Evolutionary conservation across 2,113 vertebrate genomes (phyloP).

Genomic region (Poeciliopsis turrubarensis): DNA sequence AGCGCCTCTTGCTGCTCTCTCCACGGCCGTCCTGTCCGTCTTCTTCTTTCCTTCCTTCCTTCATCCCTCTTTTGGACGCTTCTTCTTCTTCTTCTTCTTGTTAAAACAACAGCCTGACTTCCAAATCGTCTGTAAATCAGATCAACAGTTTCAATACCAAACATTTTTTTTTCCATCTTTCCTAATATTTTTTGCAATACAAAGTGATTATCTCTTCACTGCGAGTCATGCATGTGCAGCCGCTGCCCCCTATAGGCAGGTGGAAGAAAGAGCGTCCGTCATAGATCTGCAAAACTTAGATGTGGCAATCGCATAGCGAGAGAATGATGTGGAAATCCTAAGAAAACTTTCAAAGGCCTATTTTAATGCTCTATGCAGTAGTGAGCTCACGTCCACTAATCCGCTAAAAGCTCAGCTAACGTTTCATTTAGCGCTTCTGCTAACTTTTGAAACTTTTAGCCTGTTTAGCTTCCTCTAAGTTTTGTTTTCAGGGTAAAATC

Average conservation of each 20-base stretch:
- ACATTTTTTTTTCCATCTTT: not conserved
- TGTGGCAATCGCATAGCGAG: not conserved
- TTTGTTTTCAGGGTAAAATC: too few species aligned
- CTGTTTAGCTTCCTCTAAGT: too few species aligned
- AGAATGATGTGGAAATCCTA: not conserved
- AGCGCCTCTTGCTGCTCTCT: slow-evolving; percentile 23
- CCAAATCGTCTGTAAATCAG: not conserved
- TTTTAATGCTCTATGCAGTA: too few species aligned
- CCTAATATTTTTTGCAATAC: not conserved
- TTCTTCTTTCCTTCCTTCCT: slow-evolving; percentile 26
- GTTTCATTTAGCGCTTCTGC: too few species aligned
- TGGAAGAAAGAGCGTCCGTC: not conserved
- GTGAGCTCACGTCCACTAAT: too few species aligned
- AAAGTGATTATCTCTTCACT: too few species aligned
- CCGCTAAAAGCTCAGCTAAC: too few species aligned
- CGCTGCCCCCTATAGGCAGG: not conserved
- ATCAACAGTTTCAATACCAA: not conserved
- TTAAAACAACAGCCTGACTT: not conserved
- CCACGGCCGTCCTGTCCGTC: slow-evolving; percentile 34
- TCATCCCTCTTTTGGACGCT: slow-evolving; percentile 1
- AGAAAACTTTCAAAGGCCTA: too few species aligned
- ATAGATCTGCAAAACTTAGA: not conserved
- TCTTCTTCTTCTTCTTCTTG: slow-evolving; percentile 44
- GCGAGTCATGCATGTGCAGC: too few species aligned
- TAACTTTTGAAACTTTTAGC: too few species aligned